These are phyloP conservation scores for Patagioenas fasciata DNA, from an alignment of 2,113 vertebrate species.

Conservation along the genomic window DNA sequence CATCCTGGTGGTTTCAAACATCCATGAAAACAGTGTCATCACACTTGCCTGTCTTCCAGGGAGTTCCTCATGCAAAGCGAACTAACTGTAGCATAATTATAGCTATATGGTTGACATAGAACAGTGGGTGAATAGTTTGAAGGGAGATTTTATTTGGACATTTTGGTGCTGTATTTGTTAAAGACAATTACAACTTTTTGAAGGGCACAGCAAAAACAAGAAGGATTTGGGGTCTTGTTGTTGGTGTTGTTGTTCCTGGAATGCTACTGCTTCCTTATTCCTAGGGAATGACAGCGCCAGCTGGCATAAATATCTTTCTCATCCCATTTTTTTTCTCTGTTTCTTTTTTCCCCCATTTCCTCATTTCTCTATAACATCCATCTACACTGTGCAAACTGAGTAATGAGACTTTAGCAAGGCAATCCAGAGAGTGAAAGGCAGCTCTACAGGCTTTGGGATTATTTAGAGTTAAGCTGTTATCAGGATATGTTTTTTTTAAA, in stretches of 20 bases:
- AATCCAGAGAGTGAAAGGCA: background rate
- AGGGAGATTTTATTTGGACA: background rate
- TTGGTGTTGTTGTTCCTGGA: background rate
- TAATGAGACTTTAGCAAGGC: background rate
- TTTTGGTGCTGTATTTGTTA: background rate
- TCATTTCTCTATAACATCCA: background rate
- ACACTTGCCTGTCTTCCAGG: background rate
- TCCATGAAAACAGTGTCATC: background rate
- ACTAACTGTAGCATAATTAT: background rate
- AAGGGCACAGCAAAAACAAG: background rate
- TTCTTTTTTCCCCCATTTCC: background rate
- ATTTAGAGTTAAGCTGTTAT: slow-evolving; percentile 61
- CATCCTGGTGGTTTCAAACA: background rate
- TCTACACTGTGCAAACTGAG: background rate
- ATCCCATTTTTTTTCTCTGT: background rate
- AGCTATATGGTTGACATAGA: background rate
- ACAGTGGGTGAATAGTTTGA: background rate
- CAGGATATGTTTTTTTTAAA: background rate
- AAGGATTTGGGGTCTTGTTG: background rate
- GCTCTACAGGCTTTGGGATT: background rate
- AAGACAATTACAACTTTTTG: background rate
- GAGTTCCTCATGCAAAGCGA: background rate
- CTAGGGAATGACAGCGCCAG: background rate
- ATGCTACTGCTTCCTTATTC: background rate
- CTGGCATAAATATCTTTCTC: background rate